Evolutionary conservation across 1,140 invertebrate species (phyloP), one percentile per base, ranked within the genome.

Genomic region (Parapsyche elsis): DNA sequence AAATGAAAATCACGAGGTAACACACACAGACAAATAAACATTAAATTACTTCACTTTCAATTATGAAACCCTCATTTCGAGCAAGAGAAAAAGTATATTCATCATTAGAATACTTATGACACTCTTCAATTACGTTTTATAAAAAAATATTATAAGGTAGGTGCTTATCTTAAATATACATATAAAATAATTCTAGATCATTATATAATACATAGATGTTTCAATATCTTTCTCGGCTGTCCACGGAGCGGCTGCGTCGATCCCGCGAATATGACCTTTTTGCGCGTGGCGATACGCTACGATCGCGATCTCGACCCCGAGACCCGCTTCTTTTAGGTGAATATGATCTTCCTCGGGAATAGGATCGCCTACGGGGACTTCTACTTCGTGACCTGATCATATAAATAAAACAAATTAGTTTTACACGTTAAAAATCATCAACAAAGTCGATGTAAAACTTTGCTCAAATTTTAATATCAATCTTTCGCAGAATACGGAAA

Each of bases 211-310:
- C 9, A 10, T 2, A 67, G 24, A 26, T 23, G 21, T 38, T 46
- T 77, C 23, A 77, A 64, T 77, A 77, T 77, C 75, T 61, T 64
- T 77, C 75, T 44, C 75, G 19, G 59, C 75, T 77, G 26, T 77
- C 75, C n/a, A 53, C 57, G 7, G 75, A 77, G n/a, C 75, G 75
- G 75, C 75, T 77, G n/a, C 75, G 57, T 16, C 75, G 75, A 45
- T 77, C 75, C 1, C 75, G 53, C 5, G 75, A 77, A 19, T 77
- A 77, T 0, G 75, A 77, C 38, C 75, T 30, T 14, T 53, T 53
- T 0, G 57, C 30, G 10, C 75, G 53, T 1, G 57, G 75, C 5
- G 75, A 77, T 1, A 64, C 30, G n/a, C 75, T 77, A 19, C 75
- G 75, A 26, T 77, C 75, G 30, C 75, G 75, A 9, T 77, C 75